Evolutionary conservation across 2,888 invertebrate genomes (phyloP).

Genomic region (Allacma fusca): DNA sequence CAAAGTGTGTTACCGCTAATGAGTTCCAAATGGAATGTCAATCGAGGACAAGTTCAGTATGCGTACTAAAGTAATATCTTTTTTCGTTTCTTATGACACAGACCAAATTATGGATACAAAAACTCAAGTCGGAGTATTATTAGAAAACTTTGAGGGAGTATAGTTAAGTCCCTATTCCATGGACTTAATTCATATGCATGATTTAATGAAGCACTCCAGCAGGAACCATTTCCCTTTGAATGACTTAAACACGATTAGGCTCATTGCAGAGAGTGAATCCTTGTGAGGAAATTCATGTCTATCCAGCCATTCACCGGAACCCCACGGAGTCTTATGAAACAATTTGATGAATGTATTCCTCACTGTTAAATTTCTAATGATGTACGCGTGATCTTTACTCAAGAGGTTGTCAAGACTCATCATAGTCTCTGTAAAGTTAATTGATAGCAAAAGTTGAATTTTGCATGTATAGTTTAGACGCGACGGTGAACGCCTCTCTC

Average conservation of each 20-base stretch:
- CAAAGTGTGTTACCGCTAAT: slow-evolving; percentile 2
- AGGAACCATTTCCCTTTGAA: background rate
- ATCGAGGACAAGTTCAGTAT: background rate
- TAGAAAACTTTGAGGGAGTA: background rate
- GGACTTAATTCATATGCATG: background rate
- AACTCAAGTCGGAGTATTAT: background rate
- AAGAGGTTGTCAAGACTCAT: background rate
- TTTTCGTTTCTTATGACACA: background rate
- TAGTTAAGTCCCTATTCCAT: too few relatives aligned
- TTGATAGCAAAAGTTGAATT: background rate
- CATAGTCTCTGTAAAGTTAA: background rate
- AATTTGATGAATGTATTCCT: slow-evolving; percentile 11
- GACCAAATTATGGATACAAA: background rate
- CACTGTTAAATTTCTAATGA: background rate
- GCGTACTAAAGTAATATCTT: background rate
- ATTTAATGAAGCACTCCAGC: slow-evolving; percentile 12
- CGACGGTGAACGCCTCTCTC: too few relatives aligned
- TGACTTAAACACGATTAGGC: too few relatives aligned
- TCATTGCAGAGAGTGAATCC: background rate
- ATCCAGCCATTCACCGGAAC: background rate
- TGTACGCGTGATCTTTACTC: background rate
- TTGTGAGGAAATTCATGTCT: background rate
- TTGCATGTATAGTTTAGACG: too few relatives aligned
- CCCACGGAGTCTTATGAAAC: slow-evolving; percentile 1
- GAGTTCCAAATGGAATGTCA: background rate